Base-by-base conservation (phyloP, 2,113 vertebrate genomes). In the Spizaetus ornatus region DNA sequence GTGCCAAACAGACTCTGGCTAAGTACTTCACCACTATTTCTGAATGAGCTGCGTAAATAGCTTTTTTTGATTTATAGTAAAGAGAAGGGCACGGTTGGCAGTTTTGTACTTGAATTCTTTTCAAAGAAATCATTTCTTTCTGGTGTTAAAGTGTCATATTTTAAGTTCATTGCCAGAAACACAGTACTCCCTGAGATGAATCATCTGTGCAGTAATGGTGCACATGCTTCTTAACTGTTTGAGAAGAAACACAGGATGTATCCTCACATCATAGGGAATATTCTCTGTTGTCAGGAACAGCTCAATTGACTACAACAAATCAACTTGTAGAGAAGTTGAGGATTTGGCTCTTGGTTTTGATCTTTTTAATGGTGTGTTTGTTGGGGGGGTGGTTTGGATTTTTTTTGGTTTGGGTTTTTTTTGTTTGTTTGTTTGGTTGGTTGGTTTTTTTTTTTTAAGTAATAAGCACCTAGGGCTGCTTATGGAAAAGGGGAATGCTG, bases 161-260 rank as follows among this genome's bases (percentile, higher is more conserved):
- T 93, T 80, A 92, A 85, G 25, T 85, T 80, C 78, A 66, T 42
- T 95, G 81, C 34, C 89, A 96, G 76, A 95, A 96, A 0, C 61
- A 85, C 38, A 53, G 52, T 73, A 72, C 7, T 85, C 16, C 47
- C 65, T 7, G 38, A 85, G 81, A 62, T 76, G 22, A 95, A 86
- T 86, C 73, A 91, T 86, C 56, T 69, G 71, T 85, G 80, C 43
- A 42, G 25, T 62, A 89, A 94, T n/a, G 61, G 40, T n/a, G 11
- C 45, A 61, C 69, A 53, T 32, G 42, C 21, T 82, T 71, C 73
- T 82, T 50, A 78, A 78, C 26, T 38, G 23, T 22, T 73, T 5
- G 14, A 94, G 43, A 85, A 47, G 78, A 83, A 93, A 77, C 1
- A 7, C 1, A 4, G 38, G 56, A 70, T 25, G 36, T 13, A 66